Base-by-base conservation (phyloP, 2,888 invertebrate genomes). In the Coenonympha glycerion region DNA sequence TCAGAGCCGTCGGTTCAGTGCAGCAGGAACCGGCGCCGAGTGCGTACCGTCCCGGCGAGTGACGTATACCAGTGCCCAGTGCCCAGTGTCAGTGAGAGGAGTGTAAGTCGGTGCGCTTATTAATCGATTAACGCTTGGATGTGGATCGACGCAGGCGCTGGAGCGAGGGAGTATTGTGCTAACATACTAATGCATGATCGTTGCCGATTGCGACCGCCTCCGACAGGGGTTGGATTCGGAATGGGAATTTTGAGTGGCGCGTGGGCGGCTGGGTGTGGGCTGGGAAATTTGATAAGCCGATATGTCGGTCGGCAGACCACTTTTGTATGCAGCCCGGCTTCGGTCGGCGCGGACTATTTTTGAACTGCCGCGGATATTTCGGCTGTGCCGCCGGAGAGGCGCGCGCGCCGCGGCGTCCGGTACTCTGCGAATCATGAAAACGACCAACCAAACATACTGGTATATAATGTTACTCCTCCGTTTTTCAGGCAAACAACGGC, bases 231-330 rank as follows among this genome's bases (percentile, higher is more conserved):
- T 56, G 63, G 59, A 66, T 42, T 53, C 47, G 53, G 61, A 63
- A 60, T 64, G 66, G 62, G 61, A 50, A 49, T 55, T 55, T 56
- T 48, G 60, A 57, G 66, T 65, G 79, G 53, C 66, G 78, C 76
- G 79, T 76, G 77, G 65, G 65, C 62, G 65, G 36, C 49, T 61
- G 71, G 66, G 71, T 70, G 81, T 81, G 79, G 83, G 85, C 68
- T 72, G 80, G 69, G 86, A 86, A 87, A 87, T 86, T 86, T 84
- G 86, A 87, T 87, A 87, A 87, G 83, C 75, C 81, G 73, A 66
- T 70, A 63, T 72, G 71, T 62, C 60, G 61, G 73, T 63, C 65
- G 70, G 64, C 69, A 73, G 63, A 73, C 86, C 84, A 78, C 81
- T 83, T 87, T 85, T 86, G 86, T 87, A 86, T 84, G 85, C 81